A percentile compares a stretch with the other conserved stretches of the same genome.
Evolutionary conservation across 2,888 invertebrate genomes (phyloP).

Genomic region (Xestia xanthographa): DNA sequence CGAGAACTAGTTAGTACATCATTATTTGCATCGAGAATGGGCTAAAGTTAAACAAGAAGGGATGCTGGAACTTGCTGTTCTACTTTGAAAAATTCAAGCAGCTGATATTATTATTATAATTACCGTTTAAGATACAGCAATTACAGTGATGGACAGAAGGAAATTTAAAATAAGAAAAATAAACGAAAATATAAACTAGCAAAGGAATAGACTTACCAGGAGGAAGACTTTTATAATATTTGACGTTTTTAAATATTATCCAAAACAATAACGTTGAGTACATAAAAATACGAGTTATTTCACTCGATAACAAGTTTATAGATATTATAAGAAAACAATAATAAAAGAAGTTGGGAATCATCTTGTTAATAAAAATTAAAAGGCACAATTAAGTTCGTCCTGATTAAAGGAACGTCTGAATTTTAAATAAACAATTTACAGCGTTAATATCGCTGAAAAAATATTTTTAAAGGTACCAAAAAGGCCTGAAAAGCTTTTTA

Average conservation of each 20-base stretch:
- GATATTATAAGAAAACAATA: slow-evolving; percentile 32
- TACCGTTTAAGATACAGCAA: background rate
- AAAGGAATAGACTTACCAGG: slow-evolving; percentile 67
- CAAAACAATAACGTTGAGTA: slow-evolving; percentile 43
- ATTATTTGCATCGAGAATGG: background rate
- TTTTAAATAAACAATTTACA: background rate
- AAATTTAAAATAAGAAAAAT: background rate
- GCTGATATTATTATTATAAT: background rate
- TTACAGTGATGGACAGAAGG: background rate
- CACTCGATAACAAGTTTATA: slow-evolving; percentile 29
- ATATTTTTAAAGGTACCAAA: background rate
- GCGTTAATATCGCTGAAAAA: background rate
- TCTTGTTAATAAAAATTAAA: slow-evolving; percentile 8
- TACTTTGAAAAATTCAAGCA: background rate
- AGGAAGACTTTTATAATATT: slow-evolving; percentile 62
- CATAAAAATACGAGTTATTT: slow-evolving; percentile 37
- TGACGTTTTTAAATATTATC: slow-evolving; percentile 46
- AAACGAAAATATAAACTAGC: background rate
- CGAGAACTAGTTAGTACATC: background rate
- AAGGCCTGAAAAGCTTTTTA: background rate
- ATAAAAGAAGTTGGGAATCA: slow-evolving; percentile 25
- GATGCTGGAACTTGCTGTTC: background rate
- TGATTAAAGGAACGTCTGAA: background rate
- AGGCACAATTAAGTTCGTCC: background rate
- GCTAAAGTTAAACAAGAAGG: background rate